Conservation (phyloP, 2,113 vertebrate genomes). For the Dascyllus trimaculatus region DNA sequence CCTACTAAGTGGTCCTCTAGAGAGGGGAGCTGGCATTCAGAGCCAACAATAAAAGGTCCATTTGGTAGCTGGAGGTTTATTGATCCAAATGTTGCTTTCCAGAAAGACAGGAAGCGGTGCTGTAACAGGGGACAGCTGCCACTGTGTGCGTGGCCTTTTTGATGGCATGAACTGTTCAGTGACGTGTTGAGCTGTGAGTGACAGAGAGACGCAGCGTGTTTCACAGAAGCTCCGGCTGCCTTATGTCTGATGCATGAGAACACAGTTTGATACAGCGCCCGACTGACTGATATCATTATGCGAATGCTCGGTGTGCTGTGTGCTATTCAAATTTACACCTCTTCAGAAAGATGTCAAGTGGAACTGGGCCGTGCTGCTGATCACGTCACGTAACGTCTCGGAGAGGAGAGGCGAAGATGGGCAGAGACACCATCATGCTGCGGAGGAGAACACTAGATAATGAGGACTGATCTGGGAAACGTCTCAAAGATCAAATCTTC, state of each 20-base stretch:
- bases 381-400: conserved; percentile 30
- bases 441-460: conserved; percentile 20
- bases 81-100: conserved; percentile 61
- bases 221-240: not conserved
- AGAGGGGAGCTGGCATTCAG: conserved; percentile 40
- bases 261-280: conserved; percentile 38
- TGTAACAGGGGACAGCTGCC: conserved; percentile 38
- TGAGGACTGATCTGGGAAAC: conserved; percentile 21
- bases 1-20: conserved; percentile 55
- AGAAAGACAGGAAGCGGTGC: conserved; percentile 39
- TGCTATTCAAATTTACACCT: conserved; percentile 56
- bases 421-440: conserved; percentile 7
- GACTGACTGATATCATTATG: conserved; percentile 41
- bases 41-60: conserved; percentile 59
- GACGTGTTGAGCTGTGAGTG: conserved; percentile 21
- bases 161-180: not conserved
- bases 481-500: conserved; percentile 28
- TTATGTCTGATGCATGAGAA: conserved; percentile 39
- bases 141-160: conserved; percentile 10
- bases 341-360: conserved; percentile 62
- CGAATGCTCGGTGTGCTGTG: not conserved
- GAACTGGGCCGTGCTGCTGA: conserved; percentile 35
- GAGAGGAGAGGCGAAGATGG: conserved; percentile 17
- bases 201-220: conserved; percentile 4
- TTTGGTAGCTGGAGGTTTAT: conserved; percentile 69